Base-by-base conservation (phyloP, 2,888 invertebrate species). In the Cremastobaeus sp. region DNA sequence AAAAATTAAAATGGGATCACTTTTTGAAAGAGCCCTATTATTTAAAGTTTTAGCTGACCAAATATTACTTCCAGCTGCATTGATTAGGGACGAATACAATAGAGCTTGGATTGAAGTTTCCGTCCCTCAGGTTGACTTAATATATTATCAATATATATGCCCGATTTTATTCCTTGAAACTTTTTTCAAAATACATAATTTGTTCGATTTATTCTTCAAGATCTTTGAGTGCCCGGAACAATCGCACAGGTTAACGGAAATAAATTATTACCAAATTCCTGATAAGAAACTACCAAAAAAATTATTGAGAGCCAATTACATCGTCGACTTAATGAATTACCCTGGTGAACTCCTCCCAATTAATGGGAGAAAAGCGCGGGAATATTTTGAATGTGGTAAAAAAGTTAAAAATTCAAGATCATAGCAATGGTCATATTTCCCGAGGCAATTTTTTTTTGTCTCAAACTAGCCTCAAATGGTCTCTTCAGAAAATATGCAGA, bases 41-140 rank as follows among this genome's bases (percentile, higher is more conserved):
- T 93, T 91, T 86, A 93, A 93, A 83, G 89, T 89, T 0, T 83
- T 93, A 17, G 92, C 92, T 0, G 93, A 93, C 82, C 89, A 90
- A 35, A 83, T 91, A 15, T 91, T 91, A 0, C 74, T 93, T 68
- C 92, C 93, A 0, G 91, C 91, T 54, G 89, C 91, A 0, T 79
- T 93, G 64, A 89, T 89, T 65, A 89, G 92, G 1, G 88, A 90
- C 1, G 82, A 89, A n/a, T 89, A 90, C 55, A 90, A 90, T 0
- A 88, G 89, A 74, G 89, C 91, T 0, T 93, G 92, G 91, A 90
- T 92, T 77, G 92, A 93, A 82, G 84, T 93, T 15, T 90, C 92
- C 0, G 83, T 92, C 65, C 91, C 92, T 0, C 86, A 89, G 25
- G 66, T 87, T 62, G 9, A 11, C 4, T n/a, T 32, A n/a, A n/a